Evolutionary conservation across 2,888 invertebrate genomes (phyloP).

Genomic region (Trichogramma evanescens): DNA sequence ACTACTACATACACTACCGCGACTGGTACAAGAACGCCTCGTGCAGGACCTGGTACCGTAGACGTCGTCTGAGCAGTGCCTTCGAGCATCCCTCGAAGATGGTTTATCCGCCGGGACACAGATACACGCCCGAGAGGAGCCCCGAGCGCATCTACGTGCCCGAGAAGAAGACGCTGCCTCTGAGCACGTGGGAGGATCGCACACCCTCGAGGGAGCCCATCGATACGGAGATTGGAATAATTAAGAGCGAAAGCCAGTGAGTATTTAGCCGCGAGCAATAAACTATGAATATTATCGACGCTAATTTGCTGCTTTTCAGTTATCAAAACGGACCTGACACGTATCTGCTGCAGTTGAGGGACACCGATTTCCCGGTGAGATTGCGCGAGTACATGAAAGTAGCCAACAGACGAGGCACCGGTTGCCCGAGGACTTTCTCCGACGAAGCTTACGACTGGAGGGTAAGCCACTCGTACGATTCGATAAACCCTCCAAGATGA

Average conservation of each 20-base stretch:
- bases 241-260: slow-evolving; percentile 82
- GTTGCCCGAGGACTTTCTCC: slow-evolving; percentile 59
- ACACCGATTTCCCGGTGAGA: slow-evolving; percentile 90
- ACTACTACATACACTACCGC: slow-evolving; percentile 68
- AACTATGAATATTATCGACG: neutral
- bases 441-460: slow-evolving; percentile 69
- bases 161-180: slow-evolving; percentile 32
- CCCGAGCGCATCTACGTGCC: slow-evolving; percentile 54
- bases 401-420: slow-evolving; percentile 71
- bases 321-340: slow-evolving; percentile 97
- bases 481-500: neutral
- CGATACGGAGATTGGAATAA: slow-evolving; percentile 74
- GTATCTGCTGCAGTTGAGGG: slow-evolving; percentile 85
- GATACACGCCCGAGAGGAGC: slow-evolving; percentile 72
- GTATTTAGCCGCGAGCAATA: slow-evolving; percentile 36
- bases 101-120: slow-evolving; percentile 84
- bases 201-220: slow-evolving; percentile 72
- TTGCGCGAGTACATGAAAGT: slow-evolving; percentile 91
- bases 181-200: slow-evolving; percentile 62
- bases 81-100: slow-evolving; percentile 88
- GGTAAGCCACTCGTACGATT: slow-evolving; percentile 49
- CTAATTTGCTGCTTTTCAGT: slow-evolving; percentile 46
- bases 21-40: slow-evolving; percentile 88
- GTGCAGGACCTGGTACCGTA: slow-evolving; percentile 79
- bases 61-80: slow-evolving; percentile 74